Percentiles rank a stretch among this genome's conserved stretches.
phyloP scores from a whole-genome alignment of 2,797 vertebrate species.

The Ctenopoma kingsleyae region DNA sequence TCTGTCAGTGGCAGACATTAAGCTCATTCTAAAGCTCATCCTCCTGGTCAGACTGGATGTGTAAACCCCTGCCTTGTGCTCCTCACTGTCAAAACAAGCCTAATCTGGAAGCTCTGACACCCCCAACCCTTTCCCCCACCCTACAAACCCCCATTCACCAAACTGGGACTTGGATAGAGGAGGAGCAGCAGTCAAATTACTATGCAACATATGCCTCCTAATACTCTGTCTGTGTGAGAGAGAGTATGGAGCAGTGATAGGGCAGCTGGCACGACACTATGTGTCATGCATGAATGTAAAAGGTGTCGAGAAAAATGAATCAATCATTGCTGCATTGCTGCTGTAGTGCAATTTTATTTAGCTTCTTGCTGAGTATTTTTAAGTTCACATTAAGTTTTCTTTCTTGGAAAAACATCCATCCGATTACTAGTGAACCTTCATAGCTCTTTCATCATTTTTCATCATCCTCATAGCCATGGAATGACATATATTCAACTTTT shows the following conservation, averaged over 20 bases:
- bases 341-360: slow-evolving; percentile 23
- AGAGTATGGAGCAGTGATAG: slow-evolving; percentile 39
- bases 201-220: slow-evolving; percentile 58
- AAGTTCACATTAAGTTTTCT: slow-evolving; percentile 11
- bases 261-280: slow-evolving; percentile 36
- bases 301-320: slow-evolving; percentile 50
- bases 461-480: slow-evolving; percentile 31
- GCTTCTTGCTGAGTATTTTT: slow-evolving; percentile 19
- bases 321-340: slow-evolving; percentile 10
- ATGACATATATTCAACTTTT: slow-evolving; percentile 48
- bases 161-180: slow-evolving; percentile 32
- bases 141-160: slow-evolving; percentile 12
- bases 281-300: slow-evolving; percentile 55
- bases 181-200: slow-evolving; percentile 54
- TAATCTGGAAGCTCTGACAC: slow-evolving; percentile 63
- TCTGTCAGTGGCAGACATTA: slow-evolving; percentile 60
- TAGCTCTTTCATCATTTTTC: slow-evolving; percentile 45
- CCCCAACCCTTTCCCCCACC: slow-evolving; percentile 12
- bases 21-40: slow-evolving; percentile 59
- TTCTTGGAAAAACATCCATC: slow-evolving; percentile 11
- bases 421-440: slow-evolving; percentile 4
- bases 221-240: slow-evolving; percentile 43
- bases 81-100: slow-evolving; percentile 65
- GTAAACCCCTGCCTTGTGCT: slow-evolving; percentile 46
- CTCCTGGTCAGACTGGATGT: slow-evolving; percentile 45